These are phyloP conservation scores for Lepidurus couesii DNA, from an alignment of 1,140 invertebrate genomes.

Conservation along the genomic window DNA sequence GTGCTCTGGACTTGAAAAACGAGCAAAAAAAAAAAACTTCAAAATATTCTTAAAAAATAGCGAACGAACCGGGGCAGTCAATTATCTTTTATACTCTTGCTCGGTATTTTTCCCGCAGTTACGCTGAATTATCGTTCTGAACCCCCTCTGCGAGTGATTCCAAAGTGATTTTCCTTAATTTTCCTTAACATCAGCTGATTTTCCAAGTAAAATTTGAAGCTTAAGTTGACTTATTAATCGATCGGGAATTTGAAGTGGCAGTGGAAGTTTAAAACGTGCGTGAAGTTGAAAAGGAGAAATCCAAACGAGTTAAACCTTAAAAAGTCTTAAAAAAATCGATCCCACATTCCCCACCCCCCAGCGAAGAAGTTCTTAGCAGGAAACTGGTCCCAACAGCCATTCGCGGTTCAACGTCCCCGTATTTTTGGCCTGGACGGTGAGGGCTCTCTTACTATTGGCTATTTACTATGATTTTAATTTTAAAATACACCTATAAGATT, in stretches of 20 bases:
- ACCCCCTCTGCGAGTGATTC: too few species aligned
- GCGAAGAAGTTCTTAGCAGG: background rate
- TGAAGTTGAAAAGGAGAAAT: background rate
- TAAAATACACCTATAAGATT: background rate
- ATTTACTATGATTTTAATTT: background rate
- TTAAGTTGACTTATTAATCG: too few species aligned
- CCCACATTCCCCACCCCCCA: conserved; percentile 1
- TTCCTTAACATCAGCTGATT: too few species aligned
- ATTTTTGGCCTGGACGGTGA: conserved; percentile 18
- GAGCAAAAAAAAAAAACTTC: too few species aligned
- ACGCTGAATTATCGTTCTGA: too few species aligned
- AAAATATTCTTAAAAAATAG: too few species aligned
- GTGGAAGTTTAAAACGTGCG: background rate
- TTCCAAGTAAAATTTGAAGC: too few species aligned
- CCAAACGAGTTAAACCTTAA: background rate
- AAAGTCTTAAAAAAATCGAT: background rate
- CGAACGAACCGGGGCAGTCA: too few species aligned
- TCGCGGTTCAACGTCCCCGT: conserved; percentile 16
- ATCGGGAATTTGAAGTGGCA: too few species aligned
- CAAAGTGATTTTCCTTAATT: too few species aligned
- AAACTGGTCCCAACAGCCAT: conserved; percentile 12
- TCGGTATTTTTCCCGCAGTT: too few species aligned
- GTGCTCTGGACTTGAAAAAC: background rate
- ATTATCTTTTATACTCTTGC: too few species aligned
- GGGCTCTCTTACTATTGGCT: background rate